Conservation (phyloP, 1,140 invertebrate species). For the Planococcus citri region DNA sequence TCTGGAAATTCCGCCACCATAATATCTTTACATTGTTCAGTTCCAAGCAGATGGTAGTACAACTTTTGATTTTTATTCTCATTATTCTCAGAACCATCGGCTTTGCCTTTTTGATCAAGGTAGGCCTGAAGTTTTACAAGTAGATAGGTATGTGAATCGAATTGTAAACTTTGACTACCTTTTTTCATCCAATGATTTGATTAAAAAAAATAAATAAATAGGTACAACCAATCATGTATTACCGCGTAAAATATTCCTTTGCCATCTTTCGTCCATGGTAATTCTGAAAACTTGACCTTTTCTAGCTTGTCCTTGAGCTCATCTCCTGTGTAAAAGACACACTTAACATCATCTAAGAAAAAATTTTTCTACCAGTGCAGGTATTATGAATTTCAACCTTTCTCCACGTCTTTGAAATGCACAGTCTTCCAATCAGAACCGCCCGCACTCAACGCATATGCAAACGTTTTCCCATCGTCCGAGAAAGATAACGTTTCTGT, state of each 20-base stretch:
- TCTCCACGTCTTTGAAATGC: constrained; percentile 62
- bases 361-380: neutral
- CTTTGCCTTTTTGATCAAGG: constrained; percentile 61
- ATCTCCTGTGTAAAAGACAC: constrained; percentile 59
- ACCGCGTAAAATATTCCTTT: constrained; percentile 90
- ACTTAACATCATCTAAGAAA: constrained; percentile 24
- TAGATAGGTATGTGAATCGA: too few relatives aligned
- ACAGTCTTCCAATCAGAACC: constrained; percentile 95
- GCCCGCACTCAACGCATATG: constrained; percentile 70
- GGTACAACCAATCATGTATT: constrained; percentile 49
- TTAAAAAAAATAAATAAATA: too few relatives aligned
- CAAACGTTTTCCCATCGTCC: too few relatives aligned
- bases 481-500: constrained; percentile 79
- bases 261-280: constrained; percentile 92
- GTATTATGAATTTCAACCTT: constrained; percentile 42
- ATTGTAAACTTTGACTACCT: too few relatives aligned
- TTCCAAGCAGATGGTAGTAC: constrained; percentile 82
- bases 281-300: constrained; percentile 79
- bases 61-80: constrained; percentile 82
- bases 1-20: constrained; percentile 83
- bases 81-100: constrained; percentile 83
- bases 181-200: too few relatives aligned
- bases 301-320: constrained; percentile 79
- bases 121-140: too few relatives aligned
- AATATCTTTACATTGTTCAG: constrained; percentile 75